Evolutionary conservation across 2,113 vertebrate genomes (phyloP).

Genomic region (Dasypus novemcinctus): DNA sequence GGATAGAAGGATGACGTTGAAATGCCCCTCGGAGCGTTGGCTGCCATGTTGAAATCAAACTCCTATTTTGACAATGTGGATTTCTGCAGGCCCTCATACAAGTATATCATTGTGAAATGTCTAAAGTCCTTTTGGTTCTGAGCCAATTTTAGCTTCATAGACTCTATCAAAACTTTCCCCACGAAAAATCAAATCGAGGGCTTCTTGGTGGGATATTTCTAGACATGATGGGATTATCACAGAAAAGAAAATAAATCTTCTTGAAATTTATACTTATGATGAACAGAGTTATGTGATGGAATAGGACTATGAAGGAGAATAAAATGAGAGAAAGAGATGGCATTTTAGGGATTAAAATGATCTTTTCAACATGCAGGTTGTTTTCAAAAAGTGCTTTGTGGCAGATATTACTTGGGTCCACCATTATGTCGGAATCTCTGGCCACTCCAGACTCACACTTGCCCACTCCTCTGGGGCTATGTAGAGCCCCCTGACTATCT

Average conservation of each 20-base stretch:
- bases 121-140: not conserved
- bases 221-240: constrained; percentile 18
- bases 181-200: not conserved
- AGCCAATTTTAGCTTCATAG: not conserved
- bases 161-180: not conserved
- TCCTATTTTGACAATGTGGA: not conserved
- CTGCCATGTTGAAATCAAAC: not conserved
- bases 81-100: not conserved
- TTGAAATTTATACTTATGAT: not conserved
- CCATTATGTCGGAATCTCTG: not conserved
- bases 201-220: not conserved
- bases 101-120: not conserved
- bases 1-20: not conserved
- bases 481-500: not conserved
- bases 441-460: not conserved
- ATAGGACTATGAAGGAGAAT: not conserved
- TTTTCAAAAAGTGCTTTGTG: not conserved
- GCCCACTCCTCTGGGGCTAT: not conserved
- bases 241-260: constrained; percentile 19
- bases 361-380: not conserved
- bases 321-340: not conserved
- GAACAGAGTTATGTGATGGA: not conserved
- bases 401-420: not conserved
- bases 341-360: constrained; percentile 6
- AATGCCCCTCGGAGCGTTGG: not conserved